Percentiles rank a stretch among this genome's conserved stretches.
These are phyloP conservation scores for Spodoptera picta DNA, from an alignment of 2,888 invertebrate genomes.

Conservation along the genomic window DNA sequence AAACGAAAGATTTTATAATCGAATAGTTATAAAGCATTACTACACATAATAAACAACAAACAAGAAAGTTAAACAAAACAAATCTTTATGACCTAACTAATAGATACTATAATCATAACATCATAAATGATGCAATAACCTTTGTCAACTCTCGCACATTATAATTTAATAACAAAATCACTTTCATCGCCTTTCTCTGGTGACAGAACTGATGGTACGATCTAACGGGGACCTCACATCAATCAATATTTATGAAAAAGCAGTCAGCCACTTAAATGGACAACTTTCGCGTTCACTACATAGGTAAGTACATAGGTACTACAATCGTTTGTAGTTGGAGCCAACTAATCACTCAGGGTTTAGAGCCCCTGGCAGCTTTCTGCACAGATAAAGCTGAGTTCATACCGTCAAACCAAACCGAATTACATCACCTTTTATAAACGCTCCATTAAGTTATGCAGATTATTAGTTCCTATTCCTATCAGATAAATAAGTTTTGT, in stretches of 20 bases:
- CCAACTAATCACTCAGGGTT: slow-evolving; percentile 47
- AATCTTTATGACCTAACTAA: background rate
- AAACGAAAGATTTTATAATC: too few species aligned
- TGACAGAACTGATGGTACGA: slow-evolving; percentile 60
- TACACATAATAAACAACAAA: background rate
- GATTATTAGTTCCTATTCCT: background rate
- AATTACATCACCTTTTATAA: slow-evolving; percentile 3
- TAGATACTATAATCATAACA: background rate
- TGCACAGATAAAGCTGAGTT: slow-evolving; percentile 28
- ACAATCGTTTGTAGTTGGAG: slow-evolving; percentile 60
- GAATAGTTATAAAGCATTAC: too few species aligned
- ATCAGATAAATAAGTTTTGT: background rate
- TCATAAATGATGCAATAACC: slow-evolving; percentile 40
- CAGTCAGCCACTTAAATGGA: slow-evolving; percentile 67
- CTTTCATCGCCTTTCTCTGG: slow-evolving; percentile 81
- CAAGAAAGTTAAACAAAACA: background rate
- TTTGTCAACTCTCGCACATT: slow-evolving; percentile 42
- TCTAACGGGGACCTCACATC: slow-evolving; percentile 65
- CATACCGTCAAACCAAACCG: slow-evolving; percentile 13
- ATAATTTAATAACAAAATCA: slow-evolving; percentile 69
- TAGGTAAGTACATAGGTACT: slow-evolving; percentile 52
- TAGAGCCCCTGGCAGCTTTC: slow-evolving; percentile 58
- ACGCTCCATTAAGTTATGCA: background rate
- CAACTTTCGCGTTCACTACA: slow-evolving; percentile 78
- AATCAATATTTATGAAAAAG: slow-evolving; percentile 79